A percentile compares a stretch with the other conserved stretches of the same genome.
Conservation (phyloP, 2,888 invertebrate species). For the Sycophila texana region DNA sequence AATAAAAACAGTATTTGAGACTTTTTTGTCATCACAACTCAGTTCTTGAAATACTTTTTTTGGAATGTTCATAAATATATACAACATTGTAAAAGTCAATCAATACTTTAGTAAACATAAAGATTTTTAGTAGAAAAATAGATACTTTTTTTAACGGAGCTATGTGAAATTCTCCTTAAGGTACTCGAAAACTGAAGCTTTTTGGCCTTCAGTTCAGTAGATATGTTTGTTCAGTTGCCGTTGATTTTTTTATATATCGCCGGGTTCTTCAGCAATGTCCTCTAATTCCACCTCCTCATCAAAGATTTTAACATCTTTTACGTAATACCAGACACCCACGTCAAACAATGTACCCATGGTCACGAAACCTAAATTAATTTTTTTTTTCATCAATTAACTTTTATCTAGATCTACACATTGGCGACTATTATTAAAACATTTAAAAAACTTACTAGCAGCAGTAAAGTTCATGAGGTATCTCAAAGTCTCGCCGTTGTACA, state of each 20-base stretch:
- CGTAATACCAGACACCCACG: slow-evolving; percentile 82
- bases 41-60: slow-evolving; percentile 14
- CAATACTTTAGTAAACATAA: slow-evolving; percentile 13
- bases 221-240: background rate
- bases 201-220: slow-evolving; percentile 9
- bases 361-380: slow-evolving; percentile 76
- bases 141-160: slow-evolving; percentile 28
- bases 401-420: background rate
- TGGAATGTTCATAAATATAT: background rate
- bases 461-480: slow-evolving; percentile 82
- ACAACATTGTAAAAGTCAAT: background rate
- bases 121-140: slow-evolving; percentile 46
- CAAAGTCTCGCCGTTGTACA: slow-evolving; percentile 82
- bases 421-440: no score
- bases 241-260: slow-evolving; percentile 61
- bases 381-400: slow-evolving; percentile 24
- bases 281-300: slow-evolving; percentile 79
- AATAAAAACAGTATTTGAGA: slow-evolving; percentile 25
- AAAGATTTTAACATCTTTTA: slow-evolving; percentile 83
- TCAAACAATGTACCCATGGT: slow-evolving; percentile 82
- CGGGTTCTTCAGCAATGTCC: slow-evolving; percentile 71
- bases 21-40: slow-evolving; percentile 21
- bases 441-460: slow-evolving; percentile 77
- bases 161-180: slow-evolving; percentile 15
- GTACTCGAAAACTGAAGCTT: slow-evolving; percentile 33